Evolutionary conservation across 2,113 vertebrate species (phyloP).

Genomic region (Misgurnus mizolepis): DNA sequence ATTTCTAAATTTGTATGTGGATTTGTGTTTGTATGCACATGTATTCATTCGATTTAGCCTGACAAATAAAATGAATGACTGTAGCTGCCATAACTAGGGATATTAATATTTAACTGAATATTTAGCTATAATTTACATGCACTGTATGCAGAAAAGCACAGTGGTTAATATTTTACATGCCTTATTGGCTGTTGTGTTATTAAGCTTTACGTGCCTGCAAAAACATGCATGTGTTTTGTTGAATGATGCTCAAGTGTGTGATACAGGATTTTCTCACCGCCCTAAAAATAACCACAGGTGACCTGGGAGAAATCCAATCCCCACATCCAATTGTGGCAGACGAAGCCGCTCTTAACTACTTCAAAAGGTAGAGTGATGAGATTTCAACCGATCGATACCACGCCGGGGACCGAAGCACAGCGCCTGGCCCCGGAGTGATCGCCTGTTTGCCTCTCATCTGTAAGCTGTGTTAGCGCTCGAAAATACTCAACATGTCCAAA

Average conservation of each 20-base stretch:
- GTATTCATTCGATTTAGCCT: neutral
- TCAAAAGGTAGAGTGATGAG: slow-evolving; percentile 52
- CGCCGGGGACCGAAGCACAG: slow-evolving; percentile 38
- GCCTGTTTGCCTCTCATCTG: slow-evolving; percentile 27
- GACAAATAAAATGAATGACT: no score
- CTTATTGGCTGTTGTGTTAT: neutral
- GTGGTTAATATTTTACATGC: neutral
- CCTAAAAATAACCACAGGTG: slow-evolving; percentile 48
- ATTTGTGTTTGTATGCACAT: slow-evolving; percentile 8
- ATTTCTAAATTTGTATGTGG: neutral
- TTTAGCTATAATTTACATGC: no score
- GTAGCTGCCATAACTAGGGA: neutral
- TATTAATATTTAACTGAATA: no score
- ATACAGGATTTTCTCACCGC: slow-evolving; percentile 31
- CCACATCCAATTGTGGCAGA: slow-evolving; percentile 44
- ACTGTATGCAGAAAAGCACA: neutral
- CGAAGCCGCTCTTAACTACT: slow-evolving; percentile 48
- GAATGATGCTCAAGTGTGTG: neutral
- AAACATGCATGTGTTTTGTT: neutral
- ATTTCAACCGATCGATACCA: slow-evolving; percentile 49
- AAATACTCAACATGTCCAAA: slow-evolving; percentile 35
- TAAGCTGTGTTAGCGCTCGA: slow-evolving; percentile 28
- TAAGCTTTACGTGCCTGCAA: neutral
- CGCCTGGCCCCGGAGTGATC: slow-evolving; percentile 14
- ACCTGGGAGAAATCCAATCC: slow-evolving; percentile 51